Evolutionary conservation across 2,797 vertebrate species (phyloP), one percentile per base, ranked within the genome.

Genomic region (Onychomys torridus): DNA sequence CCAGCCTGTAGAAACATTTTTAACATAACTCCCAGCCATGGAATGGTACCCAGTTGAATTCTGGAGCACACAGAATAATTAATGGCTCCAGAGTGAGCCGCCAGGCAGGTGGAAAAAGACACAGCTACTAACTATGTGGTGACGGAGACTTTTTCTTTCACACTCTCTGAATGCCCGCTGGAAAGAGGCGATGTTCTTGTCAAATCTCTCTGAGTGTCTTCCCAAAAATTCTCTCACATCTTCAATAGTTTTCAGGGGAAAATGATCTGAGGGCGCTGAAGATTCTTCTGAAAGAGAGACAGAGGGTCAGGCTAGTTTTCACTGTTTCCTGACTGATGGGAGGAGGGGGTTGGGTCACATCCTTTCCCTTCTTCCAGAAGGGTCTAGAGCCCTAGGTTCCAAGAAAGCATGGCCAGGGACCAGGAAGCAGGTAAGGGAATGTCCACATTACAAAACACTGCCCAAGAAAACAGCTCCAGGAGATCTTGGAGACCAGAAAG

Each of bases 211-310:
- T 0, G 98, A 96, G 73, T 99, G 99, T 85, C 98, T 99, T 95
- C 99, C 99, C 98, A 99, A 98, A 98, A 99, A 99, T 92, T 99
- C 99, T 98, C 98, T 98, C 78, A 99, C 99, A 27, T 99, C 99
- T 95, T 99, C 99, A 34, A 99, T 98, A 96, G 98, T 99, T 98
- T 99, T 99, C 98, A 99, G 98, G 90, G 98, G 99, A 98, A 99
- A 99, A 0, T 98, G 97, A 57, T 98, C 98, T 6, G 98, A 98
- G 1, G 98, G 97, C 92, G 96, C 89, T 91, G 96, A 79, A 96
- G 98, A 96, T 97, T 99, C 99, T 73, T 98, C 98, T 98, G 97
- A 94, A 98, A 98, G 75, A 10, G 96, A 98, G 92, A 55, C 1
- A 69, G 94, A 76, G 17, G 21, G 94, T 98, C 97, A 96, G 76